Evolutionary conservation across 1,140 invertebrate species (phyloP), one percentile per base, ranked within the genome.

Genomic region (Ctenoplectra terminalis): DNA sequence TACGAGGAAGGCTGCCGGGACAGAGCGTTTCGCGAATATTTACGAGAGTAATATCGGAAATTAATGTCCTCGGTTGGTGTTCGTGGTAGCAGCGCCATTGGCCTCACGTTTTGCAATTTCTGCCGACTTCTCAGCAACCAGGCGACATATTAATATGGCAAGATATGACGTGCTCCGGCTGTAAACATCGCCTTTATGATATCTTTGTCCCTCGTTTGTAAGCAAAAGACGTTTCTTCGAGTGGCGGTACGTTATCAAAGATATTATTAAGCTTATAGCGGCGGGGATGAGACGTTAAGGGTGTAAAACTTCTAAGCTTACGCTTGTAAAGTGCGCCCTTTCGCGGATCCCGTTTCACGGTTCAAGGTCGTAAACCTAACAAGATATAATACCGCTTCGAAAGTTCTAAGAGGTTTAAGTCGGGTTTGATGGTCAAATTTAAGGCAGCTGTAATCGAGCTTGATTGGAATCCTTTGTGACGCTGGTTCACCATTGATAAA

Each of bases 11-110:
- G 43, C 50, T 15, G 46, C 37, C 48, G 29, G 17, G 31, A 50
- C n/a, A 20, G 37, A 29, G 75, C 52, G 87, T 74, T 75, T 81
- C 79, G 76, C 75, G 84, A 83, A 86, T 89, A 89, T 89, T 89
- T 89, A 89, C 87, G 83, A 87, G 73, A 64, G 84, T 64, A 88
- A 89, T 89, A 88, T 89, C 71, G 80, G 61, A 78, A 89, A 89
- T 87, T 84, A 87, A 89, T 89, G 84, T 78, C 64, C 48, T 5
- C 64, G 58, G 29, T 48, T 17, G 74, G 46, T 56, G 29, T 48
- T 26, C 52, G 34, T n/a, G n/a, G 11, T 40, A 43, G 61, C 80
- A 52, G 43, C 46, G 31, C 26, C 52, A 50, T 56, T 56, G 40
- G 50, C 63, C 26, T 40, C 69, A 29, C 82, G 77, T 72, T 75